Percentiles rank a stretch among this genome's conserved stretches.
Evolutionary conservation across 2,113 vertebrate genomes (phyloP).

Genomic region (Cynocephalus volans): DNA sequence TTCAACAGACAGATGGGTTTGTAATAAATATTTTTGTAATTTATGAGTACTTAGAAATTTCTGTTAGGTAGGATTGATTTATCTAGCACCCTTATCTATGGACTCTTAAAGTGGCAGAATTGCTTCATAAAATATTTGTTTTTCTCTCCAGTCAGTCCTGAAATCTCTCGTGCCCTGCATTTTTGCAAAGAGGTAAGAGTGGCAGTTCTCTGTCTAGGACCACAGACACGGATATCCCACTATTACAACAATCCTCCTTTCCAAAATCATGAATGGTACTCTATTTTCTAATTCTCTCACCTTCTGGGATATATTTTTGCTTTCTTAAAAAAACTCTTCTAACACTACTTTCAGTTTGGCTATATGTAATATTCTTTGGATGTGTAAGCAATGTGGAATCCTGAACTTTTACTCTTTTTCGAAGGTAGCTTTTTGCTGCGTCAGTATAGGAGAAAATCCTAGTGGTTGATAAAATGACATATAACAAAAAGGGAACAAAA

Average conservation of each 20-base stretch:
- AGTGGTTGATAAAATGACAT: background rate
- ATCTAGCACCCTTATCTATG: background rate
- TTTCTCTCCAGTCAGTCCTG: background rate
- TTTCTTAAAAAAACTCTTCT: background rate
- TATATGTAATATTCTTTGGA: background rate
- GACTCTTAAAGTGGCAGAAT: background rate
- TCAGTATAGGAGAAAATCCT: background rate
- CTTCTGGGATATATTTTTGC: background rate
- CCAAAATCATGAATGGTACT: background rate
- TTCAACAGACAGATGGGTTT: background rate
- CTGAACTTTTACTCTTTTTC: background rate
- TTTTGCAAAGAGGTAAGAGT: background rate
- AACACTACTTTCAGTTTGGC: background rate
- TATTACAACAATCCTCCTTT: background rate
- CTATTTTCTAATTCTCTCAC: constrained; percentile 18
- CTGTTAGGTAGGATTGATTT: background rate
- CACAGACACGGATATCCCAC: background rate
- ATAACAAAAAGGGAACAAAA: background rate
- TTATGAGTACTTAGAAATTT: background rate
- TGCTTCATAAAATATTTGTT: background rate
- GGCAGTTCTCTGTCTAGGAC: background rate
- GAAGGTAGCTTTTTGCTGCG: background rate
- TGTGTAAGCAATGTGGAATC: background rate
- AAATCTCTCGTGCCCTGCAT: background rate
- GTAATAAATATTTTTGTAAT: background rate